Percentiles rank a stretch among this genome's conserved stretches.
Conservation (phyloP, 2,113 vertebrate genomes). For the Centropristis striata region DNA sequence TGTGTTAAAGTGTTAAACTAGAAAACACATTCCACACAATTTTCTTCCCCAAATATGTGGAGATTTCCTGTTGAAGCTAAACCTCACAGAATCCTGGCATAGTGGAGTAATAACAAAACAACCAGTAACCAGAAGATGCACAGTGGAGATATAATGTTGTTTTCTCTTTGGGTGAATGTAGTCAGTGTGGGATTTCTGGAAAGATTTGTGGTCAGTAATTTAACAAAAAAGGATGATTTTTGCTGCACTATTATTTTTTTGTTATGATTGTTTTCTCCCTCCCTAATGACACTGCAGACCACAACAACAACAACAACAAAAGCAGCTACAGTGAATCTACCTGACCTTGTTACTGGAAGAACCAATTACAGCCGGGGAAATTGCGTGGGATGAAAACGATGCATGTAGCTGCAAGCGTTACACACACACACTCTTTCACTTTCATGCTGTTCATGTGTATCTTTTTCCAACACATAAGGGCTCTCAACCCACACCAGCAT, state of each 20-base stretch:
- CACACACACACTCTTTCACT: conserved; percentile 7
- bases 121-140: not conserved
- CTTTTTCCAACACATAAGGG: no score
- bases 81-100: not conserved
- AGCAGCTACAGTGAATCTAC: conserved; percentile 14
- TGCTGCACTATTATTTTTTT: conserved; percentile 1
- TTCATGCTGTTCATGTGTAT: conserved; percentile 12
- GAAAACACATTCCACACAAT: not conserved
- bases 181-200: not conserved
- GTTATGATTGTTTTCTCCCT: conserved; percentile 1
- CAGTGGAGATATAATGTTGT: not conserved
- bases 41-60: not conserved
- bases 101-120: not conserved
- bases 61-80: not conserved
- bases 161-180: not conserved
- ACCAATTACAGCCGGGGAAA: conserved; percentile 41
- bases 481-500: conserved; percentile 14
- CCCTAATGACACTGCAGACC: conserved; percentile 28
- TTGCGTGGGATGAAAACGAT: conserved; percentile 20
- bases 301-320: not conserved
- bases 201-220: conserved; percentile 4
- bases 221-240: conserved; percentile 3
- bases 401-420: conserved; percentile 9
- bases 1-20: not conserved
- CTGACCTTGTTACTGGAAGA: conserved; percentile 40